Evolutionary conservation across 2,113 vertebrate species (phyloP), one percentile per base, ranked within the genome.

Genomic region (Mormyrus lacerda): DNA sequence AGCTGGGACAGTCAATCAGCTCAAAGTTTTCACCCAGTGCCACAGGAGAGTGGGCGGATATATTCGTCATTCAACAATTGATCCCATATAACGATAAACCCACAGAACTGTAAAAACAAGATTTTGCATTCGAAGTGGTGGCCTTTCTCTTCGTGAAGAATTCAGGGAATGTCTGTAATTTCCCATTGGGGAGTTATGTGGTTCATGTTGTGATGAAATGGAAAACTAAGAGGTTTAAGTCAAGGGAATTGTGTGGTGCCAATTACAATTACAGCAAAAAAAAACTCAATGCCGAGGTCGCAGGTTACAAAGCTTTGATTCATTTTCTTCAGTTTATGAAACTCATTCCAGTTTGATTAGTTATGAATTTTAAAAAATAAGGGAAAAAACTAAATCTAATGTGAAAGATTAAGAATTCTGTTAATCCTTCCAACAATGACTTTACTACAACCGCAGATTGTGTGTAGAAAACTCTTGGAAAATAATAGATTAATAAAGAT

Each of bases 81-180:
- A 91, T 89, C 89, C 90, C 85, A 90, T 91, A 89, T 89, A 69
- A 89, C 84, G 65, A 90, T 89, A 89, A 91, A 91, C 87, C 89
- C 88, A 15, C 88, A 90, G 90, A 53, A 91, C 53, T 91, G 91
- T 89, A 90, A 91, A 92, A 91, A 90, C 91, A 90, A 89, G 89
- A 84, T 84, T 90, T 90, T 82, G 83, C 88, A 90, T 89, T 82
- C 69, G 85, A 87, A 89, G 85, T 87, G 88, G 42, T 45, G 47
- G 82, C 89, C 87, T 90, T 91, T 88, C 90, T 88, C 58, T 44
- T 45, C 31, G 48, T 88, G 86, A 91, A 61, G 91, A 92, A 93
- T 93, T 92, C 69, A 83, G 91, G 89, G 89, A 92, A 93, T 92
- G 91, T 82, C 44, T 35, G 89, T 87, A 84, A 91, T 91, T 91